A percentile compares a stretch with the other conserved stretches of the same genome.
These are phyloP conservation scores for Xiphophorus maculatus DNA, from an alignment of 2,113 vertebrate genomes.

Conservation along the genomic window DNA sequence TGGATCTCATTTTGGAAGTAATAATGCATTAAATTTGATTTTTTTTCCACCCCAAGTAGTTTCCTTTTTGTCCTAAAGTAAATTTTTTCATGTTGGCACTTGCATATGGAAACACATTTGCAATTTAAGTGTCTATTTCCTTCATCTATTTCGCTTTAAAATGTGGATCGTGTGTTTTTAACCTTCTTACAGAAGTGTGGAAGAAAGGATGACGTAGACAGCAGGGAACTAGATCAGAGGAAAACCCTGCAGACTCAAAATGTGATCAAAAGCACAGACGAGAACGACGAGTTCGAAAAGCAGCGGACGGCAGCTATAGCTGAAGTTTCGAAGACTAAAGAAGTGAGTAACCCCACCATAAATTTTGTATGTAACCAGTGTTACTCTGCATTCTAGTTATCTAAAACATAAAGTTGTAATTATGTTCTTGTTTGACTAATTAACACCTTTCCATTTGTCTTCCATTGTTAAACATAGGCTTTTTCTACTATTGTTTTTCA, in stretches of 20 bases:
- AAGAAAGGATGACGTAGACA: constrained; percentile 87
- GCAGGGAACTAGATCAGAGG: constrained; percentile 89
- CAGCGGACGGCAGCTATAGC: constrained; percentile 96
- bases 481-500: constrained; percentile 3
- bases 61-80: neutral
- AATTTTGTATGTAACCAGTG: neutral
- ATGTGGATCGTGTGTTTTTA: constrained; percentile 9
- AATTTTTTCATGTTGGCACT: neutral
- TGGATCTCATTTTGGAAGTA: neutral
- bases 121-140: neutral
- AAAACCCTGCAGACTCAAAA: constrained; percentile 89
- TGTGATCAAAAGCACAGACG: constrained; percentile 80
- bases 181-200: constrained; percentile 83
- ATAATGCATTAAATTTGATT: neutral
- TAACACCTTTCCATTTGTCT: neutral
- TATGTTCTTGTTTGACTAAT: neutral
- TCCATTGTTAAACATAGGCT: neutral
- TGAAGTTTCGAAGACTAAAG: constrained; percentile 96
- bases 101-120: neutral
- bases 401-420: neutral
- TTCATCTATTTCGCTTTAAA: neutral
- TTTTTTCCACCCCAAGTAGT: neutral
- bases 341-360: constrained; percentile 76
- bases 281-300: constrained; percentile 97
- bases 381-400: neutral